Evolutionary conservation across 1,140 invertebrate genomes (phyloP), one percentile per base, ranked within the genome.

Genomic region (Lepidurus arcticus): DNA sequence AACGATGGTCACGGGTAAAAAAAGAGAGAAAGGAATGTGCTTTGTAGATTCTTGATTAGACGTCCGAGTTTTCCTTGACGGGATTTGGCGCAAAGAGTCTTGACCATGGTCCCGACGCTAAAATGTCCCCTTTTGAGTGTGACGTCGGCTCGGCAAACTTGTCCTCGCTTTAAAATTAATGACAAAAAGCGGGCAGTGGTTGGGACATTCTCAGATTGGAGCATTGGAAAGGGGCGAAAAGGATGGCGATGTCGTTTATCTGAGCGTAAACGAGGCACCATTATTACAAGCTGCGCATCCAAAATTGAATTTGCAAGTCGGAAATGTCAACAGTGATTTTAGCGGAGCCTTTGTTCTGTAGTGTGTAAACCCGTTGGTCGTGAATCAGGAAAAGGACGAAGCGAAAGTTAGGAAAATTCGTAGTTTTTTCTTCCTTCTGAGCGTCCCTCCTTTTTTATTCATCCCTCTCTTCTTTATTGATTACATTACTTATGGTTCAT

Each of bases 401-500:
- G 6, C 53, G 53, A 65, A 16, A 65, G n/a, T 65, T 21, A n/a
- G 21, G 21, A 9, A 21, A 65, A 21, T 34, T 3, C 21, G n/a
- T 7, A 65, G 53, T 47, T 47, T 16, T 47, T 47, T 47, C 53
- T 21, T 65, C 21, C 13, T 1, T 21, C 21, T 11, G 13, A 13
- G 7, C 8, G 8, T 65, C 21, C 53, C 53, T 13, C 13, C 7
- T 47, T 65, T 65, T 65, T 65, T 65, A 21, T 21, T 65, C 53
- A 65, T 65, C 53, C 21, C 53, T 65, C 53, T 65, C 13, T 16
- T 65, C 53, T 10, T 65, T 65, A 65, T 65, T 65, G 53, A 65
- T 65, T 65, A 65, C 53, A 21, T 65, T 65, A 65, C 53, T 65
- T 65, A 65, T 65, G 53, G 53, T 65, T 65, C 53, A 65, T 65